Evolutionary conservation across 2,888 invertebrate species (phyloP), one percentile per base, ranked within the genome.

Genomic region (Eumacrocentrus americanus): DNA sequence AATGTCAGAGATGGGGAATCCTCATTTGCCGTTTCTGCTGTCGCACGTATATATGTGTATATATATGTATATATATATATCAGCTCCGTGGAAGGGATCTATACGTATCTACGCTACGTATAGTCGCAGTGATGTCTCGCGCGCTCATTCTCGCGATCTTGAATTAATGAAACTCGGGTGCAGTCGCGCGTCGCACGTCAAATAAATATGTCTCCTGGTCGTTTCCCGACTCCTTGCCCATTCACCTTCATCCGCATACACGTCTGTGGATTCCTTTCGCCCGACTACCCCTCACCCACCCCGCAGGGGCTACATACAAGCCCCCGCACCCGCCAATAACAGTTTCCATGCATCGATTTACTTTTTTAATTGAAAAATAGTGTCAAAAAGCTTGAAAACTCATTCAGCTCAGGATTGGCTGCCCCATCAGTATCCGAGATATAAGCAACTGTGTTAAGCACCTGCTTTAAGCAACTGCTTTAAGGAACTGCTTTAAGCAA

Each of bases 131-230:
- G 62, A 73, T 75, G 78, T 79, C 78, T 77, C 74, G 69, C 74
- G 72, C 71, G 77, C 74, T 79, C 80, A 77, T 79, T 79, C 75
- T 74, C 76, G 78, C 79, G 80, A 80, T 81, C 80, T 80, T 79
- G 79, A 81, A 81, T 80, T 81, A 81, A 81, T 81, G 80, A 80
- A 81, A 80, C 80, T 80, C 79, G 78, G 79, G 72, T 79, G 79
- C 80, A 79, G 80, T 79, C 79, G 79, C 80, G 79, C 79, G 79
- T 81, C 79, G 79, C 80, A 80, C 75, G 80, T 80, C 80, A 80
- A 81, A 81, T 80, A 81, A 80, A 80, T 80, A 80, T 80, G 79
- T 79, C 80, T 78, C 74, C 73, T 72, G 66, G 69, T 57, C 65
- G n/a, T n/a, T n/a, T n/a, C 47, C 38, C 47, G 29, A 23, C 51